phyloP scores from a whole-genome alignment of 2,113 vertebrate genomes.

The Caloenas nicobarica region DNA sequence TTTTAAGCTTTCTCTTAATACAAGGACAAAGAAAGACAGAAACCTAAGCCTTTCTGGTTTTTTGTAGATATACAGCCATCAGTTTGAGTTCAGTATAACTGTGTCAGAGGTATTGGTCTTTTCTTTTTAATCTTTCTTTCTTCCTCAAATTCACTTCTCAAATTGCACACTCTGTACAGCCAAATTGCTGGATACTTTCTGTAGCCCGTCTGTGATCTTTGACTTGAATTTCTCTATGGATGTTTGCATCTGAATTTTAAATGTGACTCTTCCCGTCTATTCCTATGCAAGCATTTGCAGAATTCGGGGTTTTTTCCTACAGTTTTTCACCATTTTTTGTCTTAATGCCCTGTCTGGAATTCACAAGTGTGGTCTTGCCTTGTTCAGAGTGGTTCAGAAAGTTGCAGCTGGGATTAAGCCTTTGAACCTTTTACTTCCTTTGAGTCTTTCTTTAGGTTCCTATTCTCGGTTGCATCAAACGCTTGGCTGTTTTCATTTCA shows the following conservation, averaged over 20 bases:
- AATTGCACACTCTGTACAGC: background rate
- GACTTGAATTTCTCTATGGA: background rate
- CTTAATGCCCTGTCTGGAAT: background rate
- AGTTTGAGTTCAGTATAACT: background rate
- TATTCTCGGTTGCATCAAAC: accelerated
- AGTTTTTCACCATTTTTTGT: background rate
- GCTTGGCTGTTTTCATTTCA: accelerated
- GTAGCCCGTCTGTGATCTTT: background rate
- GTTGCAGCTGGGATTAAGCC: background rate
- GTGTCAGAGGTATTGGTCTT: background rate
- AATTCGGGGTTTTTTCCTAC: background rate
- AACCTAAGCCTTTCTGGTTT: background rate
- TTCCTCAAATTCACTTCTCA: background rate
- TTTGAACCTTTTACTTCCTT: background rate
- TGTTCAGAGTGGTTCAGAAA: background rate
- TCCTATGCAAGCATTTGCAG: background rate
- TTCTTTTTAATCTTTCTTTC: background rate
- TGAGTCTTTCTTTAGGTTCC: background rate
- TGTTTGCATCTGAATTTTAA: background rate
- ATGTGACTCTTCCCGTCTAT: background rate
- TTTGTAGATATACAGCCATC: background rate
- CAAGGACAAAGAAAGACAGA: background rate
- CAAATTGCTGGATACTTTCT: background rate
- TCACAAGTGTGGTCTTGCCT: background rate
- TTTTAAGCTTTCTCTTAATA: background rate